Percentiles rank a stretch among this genome's conserved stretches.
These are phyloP conservation scores for Hyposmocoma kahamanoa DNA, from an alignment of 1,140 invertebrate species.

Conservation along the genomic window DNA sequence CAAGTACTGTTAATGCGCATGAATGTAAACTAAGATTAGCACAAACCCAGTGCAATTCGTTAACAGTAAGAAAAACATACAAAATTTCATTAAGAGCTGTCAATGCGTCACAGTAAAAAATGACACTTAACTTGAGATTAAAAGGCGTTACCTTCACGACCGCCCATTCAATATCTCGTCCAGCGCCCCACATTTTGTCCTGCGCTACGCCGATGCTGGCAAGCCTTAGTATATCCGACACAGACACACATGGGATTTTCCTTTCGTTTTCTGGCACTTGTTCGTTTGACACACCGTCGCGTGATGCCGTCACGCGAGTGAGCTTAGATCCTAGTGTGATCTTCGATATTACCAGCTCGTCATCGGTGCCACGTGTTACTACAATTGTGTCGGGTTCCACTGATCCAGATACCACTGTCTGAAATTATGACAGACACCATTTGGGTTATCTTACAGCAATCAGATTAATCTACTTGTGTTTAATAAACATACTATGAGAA, in stretches of 20 bases:
- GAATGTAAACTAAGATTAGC: too few species aligned
- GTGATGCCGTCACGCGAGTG: constrained; percentile 65
- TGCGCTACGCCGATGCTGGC: constrained; percentile 75
- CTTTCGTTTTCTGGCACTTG: constrained; percentile 57
- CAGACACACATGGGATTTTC: constrained; percentile 68
- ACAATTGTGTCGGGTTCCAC: constrained; percentile 84
- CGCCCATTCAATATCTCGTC: constrained; percentile 87
- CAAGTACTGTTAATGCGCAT: too few species aligned
- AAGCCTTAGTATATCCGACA: constrained; percentile 68
- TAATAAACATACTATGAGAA: too few species aligned
- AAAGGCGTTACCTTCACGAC: constrained; percentile 63
- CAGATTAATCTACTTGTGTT: too few species aligned
- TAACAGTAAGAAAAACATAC: too few species aligned
- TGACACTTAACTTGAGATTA: too few species aligned
- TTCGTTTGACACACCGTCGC: constrained; percentile 40
- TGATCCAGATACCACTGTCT: constrained; percentile 85
- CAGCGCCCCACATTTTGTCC: constrained; percentile 78
- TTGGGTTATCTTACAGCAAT: too few species aligned
- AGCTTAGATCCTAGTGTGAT: constrained; percentile 76
- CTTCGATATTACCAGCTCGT: constrained; percentile 64
- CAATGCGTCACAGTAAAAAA: too few species aligned
- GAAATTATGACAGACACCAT: too few species aligned
- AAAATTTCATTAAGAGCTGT: too few species aligned
- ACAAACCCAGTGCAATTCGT: too few species aligned
- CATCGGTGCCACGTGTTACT: constrained; percentile 71